phyloP scores from a whole-genome alignment of 2,888 invertebrate species.

The Thyatira batis region DNA sequence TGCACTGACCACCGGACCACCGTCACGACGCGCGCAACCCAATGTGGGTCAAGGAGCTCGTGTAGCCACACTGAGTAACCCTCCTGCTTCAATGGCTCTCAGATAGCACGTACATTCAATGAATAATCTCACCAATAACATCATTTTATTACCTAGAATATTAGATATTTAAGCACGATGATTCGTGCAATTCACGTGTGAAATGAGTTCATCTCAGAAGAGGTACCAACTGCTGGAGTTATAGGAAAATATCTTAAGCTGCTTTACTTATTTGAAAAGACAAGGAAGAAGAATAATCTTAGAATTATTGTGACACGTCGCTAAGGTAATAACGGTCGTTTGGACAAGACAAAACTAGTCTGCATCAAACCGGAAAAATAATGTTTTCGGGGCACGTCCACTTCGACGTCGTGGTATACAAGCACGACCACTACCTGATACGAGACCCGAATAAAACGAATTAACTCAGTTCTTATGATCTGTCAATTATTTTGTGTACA shows the following conservation, averaged over 20 bases:
- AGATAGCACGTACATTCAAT: constrained; percentile 41
- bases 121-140: constrained; percentile 31
- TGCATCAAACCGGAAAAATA: constrained; percentile 74
- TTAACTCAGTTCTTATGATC: constrained; percentile 6
- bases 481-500: not conserved
- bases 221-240: not conserved
- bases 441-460: constrained; percentile 56
- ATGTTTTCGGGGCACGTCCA: constrained; percentile 72
- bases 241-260: not conserved
- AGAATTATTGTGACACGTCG: constrained; percentile 21
- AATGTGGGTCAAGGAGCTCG: constrained; percentile 75
- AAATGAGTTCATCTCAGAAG: no score
- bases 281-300: constrained; percentile 8
- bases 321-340: constrained; percentile 60
- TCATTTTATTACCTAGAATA: constrained; percentile 5
- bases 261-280: constrained; percentile 12
- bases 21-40: constrained; percentile 53
- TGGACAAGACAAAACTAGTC: constrained; percentile 58
- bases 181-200: no score
- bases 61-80: constrained; percentile 58
- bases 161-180: not conserved
- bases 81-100: constrained; percentile 49
- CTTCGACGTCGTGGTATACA: constrained; percentile 41
- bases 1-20: constrained; percentile 63
- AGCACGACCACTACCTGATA: constrained; percentile 51